Evolutionary conservation across 2,888 invertebrate genomes (phyloP), one percentile per base, ranked within the genome.

Genomic region (Dasypogon diadema): DNA sequence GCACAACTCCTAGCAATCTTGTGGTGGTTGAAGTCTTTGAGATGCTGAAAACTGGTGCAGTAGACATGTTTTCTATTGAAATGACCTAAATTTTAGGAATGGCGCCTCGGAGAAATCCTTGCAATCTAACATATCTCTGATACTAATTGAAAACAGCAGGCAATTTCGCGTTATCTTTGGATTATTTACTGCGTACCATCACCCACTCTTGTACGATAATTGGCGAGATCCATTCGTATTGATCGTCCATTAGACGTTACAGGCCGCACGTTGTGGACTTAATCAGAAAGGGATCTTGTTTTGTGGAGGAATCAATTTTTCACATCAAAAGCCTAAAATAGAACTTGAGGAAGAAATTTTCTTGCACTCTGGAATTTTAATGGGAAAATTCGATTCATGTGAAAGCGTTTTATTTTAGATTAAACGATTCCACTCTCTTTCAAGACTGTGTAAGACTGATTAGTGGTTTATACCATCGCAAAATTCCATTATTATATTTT

Each of bases 311-410:
- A 30, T 30, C 30, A 30, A 30, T 30, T 30, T 30, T 30, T 30
- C 8, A 8, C 30, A 30, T 30, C 30, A 30, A 8, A 30, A 30
- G 8, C 4, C 8, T 30, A 30, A 30, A 30, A 3, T 8, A 30
- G 30, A 30, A 30, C 30, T 5, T 30, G 30, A 30, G 30, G 30
- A 26, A 8, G 58, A 58, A 55, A 26, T 30, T 58, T 26, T 6
- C n/a, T 58, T 30, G 34, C 30, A n/a, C 30, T 58, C 30, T 30
- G 58, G 58, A 58, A 58, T 58, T 58, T 58, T 58, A 58, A 58
- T 58, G 12, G 58, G 26, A 58, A 58, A 58, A 58, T 58, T 26
- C 30, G 30, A 58, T 58, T 58, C 34, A 58, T 58, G 58, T 55
- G 34, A 16, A 58, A 58, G 58, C 14, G 58, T 58, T 58, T 58